Percentiles rank a stretch among this genome's conserved stretches.
These are phyloP conservation scores for Tetragnatha montana DNA, from an alignment of 2,888 invertebrate species.

Conservation along the genomic window DNA sequence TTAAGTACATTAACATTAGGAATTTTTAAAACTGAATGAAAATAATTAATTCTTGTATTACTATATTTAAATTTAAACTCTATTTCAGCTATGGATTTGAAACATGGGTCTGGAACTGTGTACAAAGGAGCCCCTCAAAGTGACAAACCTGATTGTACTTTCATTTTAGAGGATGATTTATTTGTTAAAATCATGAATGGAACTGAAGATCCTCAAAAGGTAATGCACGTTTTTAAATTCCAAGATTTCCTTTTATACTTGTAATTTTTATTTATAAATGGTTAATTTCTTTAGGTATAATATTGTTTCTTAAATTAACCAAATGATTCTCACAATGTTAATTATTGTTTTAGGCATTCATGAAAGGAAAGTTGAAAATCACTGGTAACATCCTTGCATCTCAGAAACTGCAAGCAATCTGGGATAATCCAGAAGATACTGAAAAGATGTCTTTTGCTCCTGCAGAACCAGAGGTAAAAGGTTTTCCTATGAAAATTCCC, in stretches of 20 bases:
- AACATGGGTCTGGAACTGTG: slow-evolving; percentile 82
- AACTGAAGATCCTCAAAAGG: slow-evolving; percentile 77
- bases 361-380: slow-evolving; percentile 93
- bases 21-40: too few relatives aligned
- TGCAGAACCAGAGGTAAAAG: neutral
- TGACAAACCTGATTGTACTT: slow-evolving; percentile 87
- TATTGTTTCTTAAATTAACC: neutral
- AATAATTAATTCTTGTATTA: neutral
- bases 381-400: slow-evolving; percentile 95
- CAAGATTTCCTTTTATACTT: too few relatives aligned
- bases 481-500: too few relatives aligned
- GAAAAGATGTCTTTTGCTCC: slow-evolving; percentile 65
- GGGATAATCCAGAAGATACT: slow-evolving; percentile 70
- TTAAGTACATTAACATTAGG: too few relatives aligned
- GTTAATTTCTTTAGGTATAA: neutral
- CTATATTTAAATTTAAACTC: neutral
- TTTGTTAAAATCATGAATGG: slow-evolving; percentile 84
- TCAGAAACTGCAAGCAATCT: slow-evolving; percentile 83
- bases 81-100: slow-evolving; percentile 88
- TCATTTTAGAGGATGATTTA: slow-evolving; percentile 90
- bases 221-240: slow-evolving; percentile 70
- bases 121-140: slow-evolving; percentile 85
- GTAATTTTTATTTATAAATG: neutral
- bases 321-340: neutral
- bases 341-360: slow-evolving; percentile 82